These are phyloP conservation scores for Rhynchopsitta pachyrhyncha DNA, from an alignment of 2,113 vertebrate genomes.

Conservation along the genomic window DNA sequence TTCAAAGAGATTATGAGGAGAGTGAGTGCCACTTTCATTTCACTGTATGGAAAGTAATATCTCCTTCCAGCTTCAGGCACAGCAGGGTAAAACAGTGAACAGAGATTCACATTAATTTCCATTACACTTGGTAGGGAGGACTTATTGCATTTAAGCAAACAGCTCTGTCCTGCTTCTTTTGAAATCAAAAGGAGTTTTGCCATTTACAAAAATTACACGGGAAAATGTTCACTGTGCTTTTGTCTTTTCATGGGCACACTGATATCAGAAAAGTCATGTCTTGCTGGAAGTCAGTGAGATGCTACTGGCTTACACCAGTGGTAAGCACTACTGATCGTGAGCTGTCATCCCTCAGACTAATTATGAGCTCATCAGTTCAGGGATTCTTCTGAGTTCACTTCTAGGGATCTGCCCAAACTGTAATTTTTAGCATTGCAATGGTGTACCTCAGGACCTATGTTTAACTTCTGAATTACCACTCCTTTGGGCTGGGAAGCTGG, in stretches of 20 bases:
- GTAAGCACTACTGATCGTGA: accelerated
- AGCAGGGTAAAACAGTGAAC: background rate
- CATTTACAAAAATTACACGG: background rate
- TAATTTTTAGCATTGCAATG: background rate
- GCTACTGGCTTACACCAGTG: background rate
- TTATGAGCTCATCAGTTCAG: background rate
- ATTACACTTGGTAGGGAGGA: background rate
- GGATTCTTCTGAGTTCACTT: constrained; percentile 15
- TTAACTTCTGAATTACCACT: constrained; percentile 8
- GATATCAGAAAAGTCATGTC: background rate
- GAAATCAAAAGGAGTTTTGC: background rate
- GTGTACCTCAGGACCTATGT: background rate
- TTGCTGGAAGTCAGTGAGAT: background rate
- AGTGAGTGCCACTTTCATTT: background rate
- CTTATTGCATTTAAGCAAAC: background rate
- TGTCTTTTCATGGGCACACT: background rate
- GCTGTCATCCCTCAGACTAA: background rate
- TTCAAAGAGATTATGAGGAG: background rate
- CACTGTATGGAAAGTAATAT: background rate
- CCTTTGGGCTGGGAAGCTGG: constrained; percentile 21
- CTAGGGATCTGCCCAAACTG: background rate
- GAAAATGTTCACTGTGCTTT: background rate
- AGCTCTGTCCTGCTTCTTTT: background rate
- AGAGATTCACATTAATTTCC: background rate
- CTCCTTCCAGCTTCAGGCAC: background rate